Evolutionary conservation across 1,140 invertebrate genomes (phyloP).

Genomic region (Ctenoplectra terminalis): DNA sequence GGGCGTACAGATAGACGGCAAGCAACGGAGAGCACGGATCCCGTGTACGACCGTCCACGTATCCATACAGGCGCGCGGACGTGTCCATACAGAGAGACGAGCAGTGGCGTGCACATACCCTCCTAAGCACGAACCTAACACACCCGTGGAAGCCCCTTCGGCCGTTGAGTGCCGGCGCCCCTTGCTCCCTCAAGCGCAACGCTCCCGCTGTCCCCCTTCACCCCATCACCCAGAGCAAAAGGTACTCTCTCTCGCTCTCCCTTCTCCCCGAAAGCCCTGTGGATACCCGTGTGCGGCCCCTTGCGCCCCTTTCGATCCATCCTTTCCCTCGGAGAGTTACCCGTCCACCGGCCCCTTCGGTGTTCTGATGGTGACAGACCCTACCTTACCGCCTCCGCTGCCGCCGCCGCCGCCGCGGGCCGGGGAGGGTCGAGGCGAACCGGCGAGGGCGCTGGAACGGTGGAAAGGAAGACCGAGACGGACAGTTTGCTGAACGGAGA

Average conservation of each 20-base stretch:
- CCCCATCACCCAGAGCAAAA: slow-evolving; percentile 52
- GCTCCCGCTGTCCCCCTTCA: slow-evolving; percentile 57
- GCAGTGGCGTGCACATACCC: slow-evolving; percentile 64
- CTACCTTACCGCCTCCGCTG: slow-evolving; percentile 75
- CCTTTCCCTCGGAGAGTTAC: slow-evolving; percentile 56
- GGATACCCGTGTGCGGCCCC: slow-evolving; percentile 39
- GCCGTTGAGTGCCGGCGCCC: slow-evolving; percentile 73
- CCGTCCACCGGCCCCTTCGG: slow-evolving; percentile 70
- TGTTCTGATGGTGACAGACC: slow-evolving; percentile 81
- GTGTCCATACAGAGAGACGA: slow-evolving; percentile 45
- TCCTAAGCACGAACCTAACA: slow-evolving; percentile 73
- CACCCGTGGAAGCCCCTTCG: slow-evolving; percentile 75
- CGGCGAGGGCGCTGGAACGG: slow-evolving; percentile 49
- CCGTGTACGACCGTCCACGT: slow-evolving; percentile 49
- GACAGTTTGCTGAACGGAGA: slow-evolving; percentile 55
- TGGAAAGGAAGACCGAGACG: slow-evolving; percentile 59
- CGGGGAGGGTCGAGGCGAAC: slow-evolving; percentile 62
- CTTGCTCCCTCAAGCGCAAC: slow-evolving; percentile 69
- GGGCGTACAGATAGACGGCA: slow-evolving; percentile 41
- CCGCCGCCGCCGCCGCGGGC: slow-evolving; percentile 50
- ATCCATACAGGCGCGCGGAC: slow-evolving; percentile 20
- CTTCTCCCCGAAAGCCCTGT: slow-evolving; percentile 51
- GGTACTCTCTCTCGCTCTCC: slow-evolving; percentile 49
- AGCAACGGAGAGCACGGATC: slow-evolving; percentile 49
- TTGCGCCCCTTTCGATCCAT: slow-evolving; percentile 49